A percentile compares a stretch with the other conserved stretches of the same genome.
phyloP scores from a whole-genome alignment of 1,140 invertebrate species.

The Leptonema lineaticorne region DNA sequence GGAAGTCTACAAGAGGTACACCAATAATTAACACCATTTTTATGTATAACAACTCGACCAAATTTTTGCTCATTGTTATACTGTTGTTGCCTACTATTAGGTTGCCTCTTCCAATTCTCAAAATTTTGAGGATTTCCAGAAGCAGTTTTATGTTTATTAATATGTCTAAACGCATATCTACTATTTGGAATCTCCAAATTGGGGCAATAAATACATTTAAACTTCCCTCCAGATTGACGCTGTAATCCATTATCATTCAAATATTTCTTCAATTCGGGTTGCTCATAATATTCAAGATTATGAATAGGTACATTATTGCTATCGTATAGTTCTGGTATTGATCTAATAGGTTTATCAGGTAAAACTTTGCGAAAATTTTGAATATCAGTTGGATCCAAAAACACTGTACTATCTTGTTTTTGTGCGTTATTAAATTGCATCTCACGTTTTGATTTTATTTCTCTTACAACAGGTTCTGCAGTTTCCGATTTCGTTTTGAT shows the following conservation, averaged over 20 bases:
- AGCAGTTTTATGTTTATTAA: conserved; percentile 22
- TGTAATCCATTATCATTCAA: conserved; percentile 14
- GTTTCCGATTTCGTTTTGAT: conserved; percentile 16
- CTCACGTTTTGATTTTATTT: conserved; percentile 20
- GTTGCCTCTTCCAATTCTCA: conserved; percentile 26
- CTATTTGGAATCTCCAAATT: conserved; percentile 21
- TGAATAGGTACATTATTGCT: conserved; percentile 18
- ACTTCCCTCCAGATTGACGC: conserved; percentile 15
- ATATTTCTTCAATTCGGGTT: conserved; percentile 18
- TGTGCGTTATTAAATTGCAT: not conserved
- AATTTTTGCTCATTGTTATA: conserved; percentile 17
- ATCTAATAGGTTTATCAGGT: conserved; percentile 23
- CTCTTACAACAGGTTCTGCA: not conserved
- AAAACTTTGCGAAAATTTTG: conserved; percentile 23
- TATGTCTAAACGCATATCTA: conserved; percentile 8
- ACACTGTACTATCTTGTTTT: not conserved
- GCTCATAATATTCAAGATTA: conserved; percentile 14
- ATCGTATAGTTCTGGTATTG: conserved; percentile 18
- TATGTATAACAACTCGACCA: conserved; percentile 21
- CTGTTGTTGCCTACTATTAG: conserved; percentile 7
- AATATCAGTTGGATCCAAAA: conserved; percentile 20
- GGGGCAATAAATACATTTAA: conserved; percentile 21
- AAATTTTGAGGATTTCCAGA: conserved; percentile 2
- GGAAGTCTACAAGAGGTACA: conserved; percentile 26
- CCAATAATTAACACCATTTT: conserved; percentile 26